Percentiles rank a stretch among this genome's conserved stretches.
These are phyloP conservation scores for Hylomyscus alleni DNA, from an alignment of 2,797 vertebrate genomes.

Conservation along the genomic window DNA sequence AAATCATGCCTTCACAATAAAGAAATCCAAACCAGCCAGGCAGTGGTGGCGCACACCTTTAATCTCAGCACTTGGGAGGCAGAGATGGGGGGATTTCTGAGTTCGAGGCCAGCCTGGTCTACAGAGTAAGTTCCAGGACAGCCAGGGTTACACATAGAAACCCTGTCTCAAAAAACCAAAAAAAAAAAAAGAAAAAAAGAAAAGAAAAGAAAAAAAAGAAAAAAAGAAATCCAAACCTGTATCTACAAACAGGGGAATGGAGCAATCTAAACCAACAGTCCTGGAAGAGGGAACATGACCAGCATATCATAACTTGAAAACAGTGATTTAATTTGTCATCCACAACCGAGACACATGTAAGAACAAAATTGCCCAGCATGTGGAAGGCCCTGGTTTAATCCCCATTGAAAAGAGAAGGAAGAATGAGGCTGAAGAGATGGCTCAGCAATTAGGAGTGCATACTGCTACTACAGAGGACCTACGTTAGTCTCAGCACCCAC, in stretches of 20 bases:
- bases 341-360: background rate
- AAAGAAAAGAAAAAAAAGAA: no score
- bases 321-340: slow-evolving; percentile 38
- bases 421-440: background rate
- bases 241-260: background rate
- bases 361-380: background rate
- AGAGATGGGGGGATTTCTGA: no score
- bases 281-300: background rate
- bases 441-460: background rate
- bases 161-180: no score
- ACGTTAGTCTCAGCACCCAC: background rate
- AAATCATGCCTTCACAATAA: slow-evolving; percentile 36
- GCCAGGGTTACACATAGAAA: no score
- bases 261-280: slow-evolving; percentile 5
- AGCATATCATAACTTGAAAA: slow-evolving; percentile 25
- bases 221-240: background rate
- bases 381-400: background rate
- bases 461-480: background rate
- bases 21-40: background rate
- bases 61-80: no score
- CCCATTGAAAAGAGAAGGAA: background rate
- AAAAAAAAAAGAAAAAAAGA: no score
- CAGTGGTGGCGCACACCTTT: no score
- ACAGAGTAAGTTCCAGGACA: no score
- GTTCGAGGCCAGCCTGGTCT: no score